Conservation (phyloP, 23 tunicate genomes). For the Aplidium turbinatum region DNA sequence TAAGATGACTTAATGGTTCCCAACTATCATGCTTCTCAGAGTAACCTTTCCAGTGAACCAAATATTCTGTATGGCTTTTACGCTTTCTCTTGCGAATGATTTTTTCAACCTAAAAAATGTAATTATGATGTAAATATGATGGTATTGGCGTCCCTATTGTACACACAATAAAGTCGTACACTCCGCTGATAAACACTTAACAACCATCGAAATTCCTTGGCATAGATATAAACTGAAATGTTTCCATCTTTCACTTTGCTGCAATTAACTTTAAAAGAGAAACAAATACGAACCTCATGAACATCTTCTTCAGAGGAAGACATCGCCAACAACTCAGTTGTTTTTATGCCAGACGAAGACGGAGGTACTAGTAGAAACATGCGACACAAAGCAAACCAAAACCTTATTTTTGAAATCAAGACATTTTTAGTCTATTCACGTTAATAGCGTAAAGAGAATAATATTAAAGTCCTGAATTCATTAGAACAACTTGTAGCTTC, state of each 20-base stretch:
- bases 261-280: too few relatives aligned
- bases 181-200: constrained; percentile 10
- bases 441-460: too few relatives aligned
- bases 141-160: background rate
- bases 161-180: background rate
- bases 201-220: background rate
- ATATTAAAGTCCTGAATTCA: too few relatives aligned
- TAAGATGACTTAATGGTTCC: constrained; percentile 70
- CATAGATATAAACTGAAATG: background rate
- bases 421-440: too few relatives aligned
- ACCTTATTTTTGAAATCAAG: too few relatives aligned
- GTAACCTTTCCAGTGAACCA: constrained; percentile 93
- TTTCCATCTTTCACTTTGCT: background rate
- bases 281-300: constrained; percentile 2
- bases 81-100: constrained; percentile 38
- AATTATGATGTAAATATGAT: background rate
- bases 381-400: too few relatives aligned
- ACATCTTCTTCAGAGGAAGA: constrained; percentile 27
- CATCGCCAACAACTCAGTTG: too few relatives aligned
- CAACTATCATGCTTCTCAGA: constrained; percentile 73
- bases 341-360: too few relatives aligned
- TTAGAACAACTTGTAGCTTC: too few relatives aligned
- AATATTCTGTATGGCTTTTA: constrained; percentile 37
- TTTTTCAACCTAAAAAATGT: constrained; percentile 60
- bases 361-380: too few relatives aligned